Base-by-base conservation (phyloP, 1,140 invertebrate species). In the Cyclina sinensis region DNA sequence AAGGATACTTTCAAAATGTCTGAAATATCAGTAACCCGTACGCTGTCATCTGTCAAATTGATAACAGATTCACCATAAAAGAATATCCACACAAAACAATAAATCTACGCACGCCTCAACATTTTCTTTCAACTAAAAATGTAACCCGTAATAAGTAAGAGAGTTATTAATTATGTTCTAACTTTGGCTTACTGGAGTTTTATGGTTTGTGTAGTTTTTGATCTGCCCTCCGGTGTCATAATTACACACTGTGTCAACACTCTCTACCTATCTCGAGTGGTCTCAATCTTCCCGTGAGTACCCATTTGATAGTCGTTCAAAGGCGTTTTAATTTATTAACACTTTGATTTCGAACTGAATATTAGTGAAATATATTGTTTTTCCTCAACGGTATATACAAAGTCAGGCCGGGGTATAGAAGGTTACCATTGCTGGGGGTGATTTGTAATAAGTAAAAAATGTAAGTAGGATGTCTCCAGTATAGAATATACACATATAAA, bases 191-290 rank as follows among this genome's bases (percentile, higher is more conserved):
- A 24, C 18, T 27, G 57, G 24, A 18, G 16, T 18, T 57, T 62
- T 62, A 62, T 62, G 21, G 57, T 62, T 27, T 62, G 57, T 62
- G 57, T 62, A 62, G 57, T 62, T 70, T 43, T 43, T 70, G 65
- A 70, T 70, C 32, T 70, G 37, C 65, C n/a, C 37, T 74, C 21
- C 70, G 16, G 24, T 74, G 39, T 74, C 70, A 48, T 48, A 74
- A 74, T 74, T 24, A 74, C 39, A 27, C 39, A 74, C 24, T 21
- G n/a, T 39, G 70, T 74, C 70, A 74, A 74, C 39, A 74, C 70
- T 70, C 30, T 32, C 21, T 16, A 7, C 18, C 37, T 39, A 70
- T 39, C 65, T 62, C 65, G 21, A 70, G 65, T 5, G 32, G 65
- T 16, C n/a, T 37, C 21, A 70, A 70, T 37, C 65, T 46, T 4